Evolutionary conservation across 2,113 vertebrate species (phyloP).

Genomic region (Amia ocellicauda): DNA sequence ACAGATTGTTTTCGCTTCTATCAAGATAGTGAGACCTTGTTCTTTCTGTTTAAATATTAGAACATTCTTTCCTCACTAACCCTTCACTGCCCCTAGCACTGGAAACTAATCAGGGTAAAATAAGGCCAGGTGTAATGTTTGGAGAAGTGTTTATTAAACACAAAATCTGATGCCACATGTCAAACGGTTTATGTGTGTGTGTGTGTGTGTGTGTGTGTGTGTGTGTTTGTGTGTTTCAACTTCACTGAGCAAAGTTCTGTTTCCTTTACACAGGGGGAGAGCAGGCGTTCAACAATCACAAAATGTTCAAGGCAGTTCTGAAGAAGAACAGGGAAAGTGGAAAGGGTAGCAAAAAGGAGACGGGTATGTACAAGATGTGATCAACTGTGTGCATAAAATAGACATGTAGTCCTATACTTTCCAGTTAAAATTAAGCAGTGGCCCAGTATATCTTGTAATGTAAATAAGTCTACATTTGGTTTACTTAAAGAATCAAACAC

Average conservation of each 20-base stretch:
- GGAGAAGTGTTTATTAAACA: slow-evolving; percentile 39
- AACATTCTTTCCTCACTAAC: slow-evolving; percentile 63
- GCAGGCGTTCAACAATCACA: slow-evolving; percentile 43
- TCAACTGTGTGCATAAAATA: too few relatives aligned
- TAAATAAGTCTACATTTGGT: too few relatives aligned
- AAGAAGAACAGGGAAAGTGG: slow-evolving; percentile 94
- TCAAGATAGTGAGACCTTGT: slow-evolving; percentile 64
- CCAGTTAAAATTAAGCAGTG: too few relatives aligned
- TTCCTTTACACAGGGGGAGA: slow-evolving; percentile 40
- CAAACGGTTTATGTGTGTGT: slow-evolving; percentile 34
- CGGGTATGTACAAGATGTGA: slow-evolving; percentile 69
- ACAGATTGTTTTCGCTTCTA: slow-evolving; percentile 59
- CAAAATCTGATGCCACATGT: slow-evolving; percentile 26
- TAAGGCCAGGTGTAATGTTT: slow-evolving; percentile 40
- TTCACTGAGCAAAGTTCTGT: slow-evolving; percentile 12
- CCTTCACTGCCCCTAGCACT: background rate
- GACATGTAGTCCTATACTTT: too few relatives aligned
- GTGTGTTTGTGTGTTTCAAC: background rate
- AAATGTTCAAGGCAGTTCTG: slow-evolving; percentile 94
- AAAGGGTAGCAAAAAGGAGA: slow-evolving; percentile 85
- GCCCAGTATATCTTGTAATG: too few relatives aligned
- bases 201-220: slow-evolving; percentile 35
- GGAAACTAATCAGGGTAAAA: slow-evolving; percentile 52
- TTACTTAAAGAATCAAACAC: too few relatives aligned
- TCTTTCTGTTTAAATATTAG: slow-evolving; percentile 65